A percentile compares a stretch with the other conserved stretches of the same genome.
phyloP scores from a whole-genome alignment of 2,888 invertebrate species.

The Phyllotreta cruciferae region DNA sequence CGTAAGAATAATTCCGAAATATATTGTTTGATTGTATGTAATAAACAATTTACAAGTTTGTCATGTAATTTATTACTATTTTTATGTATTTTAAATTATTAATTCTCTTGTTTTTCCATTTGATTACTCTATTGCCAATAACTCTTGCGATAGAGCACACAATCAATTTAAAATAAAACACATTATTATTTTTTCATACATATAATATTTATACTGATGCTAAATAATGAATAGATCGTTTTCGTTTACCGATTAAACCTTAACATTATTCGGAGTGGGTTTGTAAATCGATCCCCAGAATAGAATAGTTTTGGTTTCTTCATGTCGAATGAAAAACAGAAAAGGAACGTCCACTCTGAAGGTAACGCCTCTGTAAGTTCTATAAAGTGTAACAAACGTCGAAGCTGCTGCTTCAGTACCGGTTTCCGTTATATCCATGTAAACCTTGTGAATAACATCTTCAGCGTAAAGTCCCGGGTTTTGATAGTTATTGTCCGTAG shows the following conservation, averaged over 20 bases:
- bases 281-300: slow-evolving; percentile 75
- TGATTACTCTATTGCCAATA: no score
- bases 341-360: slow-evolving; percentile 74
- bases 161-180: no score
- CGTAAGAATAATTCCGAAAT: no score
- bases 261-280: slow-evolving; percentile 60
- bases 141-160: no score
- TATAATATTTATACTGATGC: slow-evolving; percentile 1
- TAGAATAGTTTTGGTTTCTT: slow-evolving; percentile 69
- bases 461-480: slow-evolving; percentile 72
- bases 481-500: slow-evolving; percentile 61
- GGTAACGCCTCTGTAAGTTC: slow-evolving; percentile 63
- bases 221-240: background rate
- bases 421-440: slow-evolving; percentile 70
- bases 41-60: no score
- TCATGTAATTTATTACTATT: no score
- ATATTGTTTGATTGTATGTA: no score
- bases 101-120: no score
- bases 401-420: slow-evolving; percentile 77
- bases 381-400: slow-evolving; percentile 66
- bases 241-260: slow-evolving; percentile 2
- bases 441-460: slow-evolving; percentile 71
- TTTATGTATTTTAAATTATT: no score
- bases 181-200: background rate
- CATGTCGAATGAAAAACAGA: slow-evolving; percentile 75